Percentiles rank a stretch among this genome's conserved stretches.
Conservation (phyloP, 2,113 vertebrate species). For the Syngnathoides biaculeatus region DNA sequence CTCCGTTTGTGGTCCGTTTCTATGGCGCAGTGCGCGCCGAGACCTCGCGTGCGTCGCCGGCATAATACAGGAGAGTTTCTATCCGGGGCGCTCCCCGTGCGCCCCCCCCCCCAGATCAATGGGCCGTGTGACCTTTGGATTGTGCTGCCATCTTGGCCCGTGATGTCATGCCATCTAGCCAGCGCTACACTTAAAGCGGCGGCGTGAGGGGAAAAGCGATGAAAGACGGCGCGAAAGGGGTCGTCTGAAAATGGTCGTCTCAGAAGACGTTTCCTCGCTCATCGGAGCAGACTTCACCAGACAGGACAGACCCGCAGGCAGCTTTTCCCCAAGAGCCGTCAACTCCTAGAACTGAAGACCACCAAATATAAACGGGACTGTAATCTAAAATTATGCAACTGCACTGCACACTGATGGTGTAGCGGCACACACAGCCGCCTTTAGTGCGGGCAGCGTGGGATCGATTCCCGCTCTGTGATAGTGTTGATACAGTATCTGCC, state of each 20-base stretch:
- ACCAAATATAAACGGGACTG: too few species aligned
- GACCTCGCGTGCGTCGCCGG: conserved; percentile 66
- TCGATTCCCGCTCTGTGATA: too few species aligned
- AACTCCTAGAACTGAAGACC: too few species aligned
- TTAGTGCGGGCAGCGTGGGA: too few species aligned
- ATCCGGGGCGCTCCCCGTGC: conserved; percentile 43
- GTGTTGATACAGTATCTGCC: too few species aligned
- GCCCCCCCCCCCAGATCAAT: conserved; percentile 72
- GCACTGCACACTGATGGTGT: too few species aligned
- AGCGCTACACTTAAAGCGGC: conserved; percentile 67
- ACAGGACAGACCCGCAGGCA: too few species aligned
- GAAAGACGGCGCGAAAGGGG: conserved; percentile 71
- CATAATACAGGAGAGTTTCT: conserved; percentile 70
- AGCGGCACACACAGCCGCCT: too few species aligned
- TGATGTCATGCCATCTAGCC: conserved; percentile 77
- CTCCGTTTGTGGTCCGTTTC: conserved; percentile 72
- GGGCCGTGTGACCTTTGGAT: conserved; percentile 74
- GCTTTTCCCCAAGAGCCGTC: too few species aligned
- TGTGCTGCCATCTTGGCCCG: conserved; percentile 69
- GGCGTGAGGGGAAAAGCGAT: conserved; percentile 61
- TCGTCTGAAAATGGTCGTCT: conserved; percentile 61
- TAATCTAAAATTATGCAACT: too few species aligned
- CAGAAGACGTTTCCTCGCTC: too few species aligned
- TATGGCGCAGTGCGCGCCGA: conserved; percentile 72
- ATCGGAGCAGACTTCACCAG: too few species aligned